Conservation (phyloP, 2,888 invertebrate genomes). For the Agonopterix alstromeriana region DNA sequence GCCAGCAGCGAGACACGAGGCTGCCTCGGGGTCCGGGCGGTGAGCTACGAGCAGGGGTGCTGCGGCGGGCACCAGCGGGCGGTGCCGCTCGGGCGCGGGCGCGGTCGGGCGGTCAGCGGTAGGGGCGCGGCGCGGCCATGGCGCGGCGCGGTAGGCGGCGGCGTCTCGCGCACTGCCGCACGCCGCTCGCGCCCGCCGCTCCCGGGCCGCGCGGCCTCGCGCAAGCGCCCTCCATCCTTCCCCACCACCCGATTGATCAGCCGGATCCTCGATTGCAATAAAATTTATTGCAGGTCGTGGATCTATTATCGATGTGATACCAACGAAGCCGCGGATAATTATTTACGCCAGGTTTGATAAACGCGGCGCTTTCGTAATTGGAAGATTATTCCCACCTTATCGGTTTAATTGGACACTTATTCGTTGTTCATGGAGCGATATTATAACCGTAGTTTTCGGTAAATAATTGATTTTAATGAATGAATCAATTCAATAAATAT, state of each 20-base stretch:
- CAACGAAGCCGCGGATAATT: constrained; percentile 33
- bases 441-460: too few species aligned
- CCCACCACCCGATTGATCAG: constrained; percentile 58
- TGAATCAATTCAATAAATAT: too few species aligned
- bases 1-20: constrained; percentile 10
- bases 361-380: constrained; percentile 19
- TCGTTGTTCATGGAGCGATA: not conserved
- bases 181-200: constrained; percentile 34
- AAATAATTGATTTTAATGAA: not conserved
- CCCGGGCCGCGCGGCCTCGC: constrained; percentile 20
- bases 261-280: constrained; percentile 67
- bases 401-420: not conserved
- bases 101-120: constrained; percentile 49
- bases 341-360: constrained; percentile 33
- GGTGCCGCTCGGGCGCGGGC: constrained; percentile 23
- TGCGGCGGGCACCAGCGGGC: constrained; percentile 12
- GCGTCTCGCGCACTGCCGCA: constrained; percentile 62
- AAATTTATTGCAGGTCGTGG: constrained; percentile 71
- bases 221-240: constrained; percentile 16
- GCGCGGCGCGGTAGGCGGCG: constrained; percentile 62
- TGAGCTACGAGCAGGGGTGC: constrained; percentile 28
- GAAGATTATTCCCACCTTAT: constrained; percentile 9
- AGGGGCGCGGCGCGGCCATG: constrained; percentile 55
- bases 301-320: constrained; percentile 64
- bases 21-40: constrained; percentile 36